Base-by-base conservation (phyloP, 2,888 invertebrate species). In the Agrotis clavis region DNA sequence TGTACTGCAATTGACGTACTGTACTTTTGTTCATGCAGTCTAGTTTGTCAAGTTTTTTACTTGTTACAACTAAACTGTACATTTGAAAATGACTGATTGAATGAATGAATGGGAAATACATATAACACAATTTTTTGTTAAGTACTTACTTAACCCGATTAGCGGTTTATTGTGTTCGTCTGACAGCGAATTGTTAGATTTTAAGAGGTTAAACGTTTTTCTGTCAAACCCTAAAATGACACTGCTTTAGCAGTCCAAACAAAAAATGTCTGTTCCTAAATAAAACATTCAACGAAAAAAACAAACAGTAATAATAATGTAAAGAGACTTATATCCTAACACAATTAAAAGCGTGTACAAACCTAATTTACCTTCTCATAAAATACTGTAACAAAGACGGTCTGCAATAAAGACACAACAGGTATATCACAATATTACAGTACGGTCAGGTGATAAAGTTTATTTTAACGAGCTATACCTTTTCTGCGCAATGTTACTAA, bases 381-480 rank as follows among this genome's bases (percentile, higher is more conserved):
- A 67, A 67, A 21, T 53, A 56, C 6, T 30, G 25, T 63, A 53
- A 77, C 63, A 64, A 78, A 60, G 56, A 62, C 66, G 59, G 13
- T 45, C 7, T 13, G 51, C 63, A 82, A 67, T 66, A 59, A 65
- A 82, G 50, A 11, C 9, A 71, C 61, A 62, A 67, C 79, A 67
- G 63, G 67, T 70, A 65, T 57, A 81, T 83, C 56, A 74, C 57
- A 51, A 60, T 75, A 68, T 64, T 53, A 60, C 59, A 35, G 50
- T 83, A 63, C 59, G 60, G 47, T 41, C 47, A 14, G 56, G 79
- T 62, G 61, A 82, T 79, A 82, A 82, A 82, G 71, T 79, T 79
- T 54, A 71, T 78, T 78, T 82, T 79, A 82, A 79, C 83, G 73
- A 70, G 64, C 48, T 19, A 25, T 50, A 66, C 67, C 78, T 48